Base-by-base conservation (phyloP, 1,140 invertebrate genomes). In the Piezodorus guildinii region DNA sequence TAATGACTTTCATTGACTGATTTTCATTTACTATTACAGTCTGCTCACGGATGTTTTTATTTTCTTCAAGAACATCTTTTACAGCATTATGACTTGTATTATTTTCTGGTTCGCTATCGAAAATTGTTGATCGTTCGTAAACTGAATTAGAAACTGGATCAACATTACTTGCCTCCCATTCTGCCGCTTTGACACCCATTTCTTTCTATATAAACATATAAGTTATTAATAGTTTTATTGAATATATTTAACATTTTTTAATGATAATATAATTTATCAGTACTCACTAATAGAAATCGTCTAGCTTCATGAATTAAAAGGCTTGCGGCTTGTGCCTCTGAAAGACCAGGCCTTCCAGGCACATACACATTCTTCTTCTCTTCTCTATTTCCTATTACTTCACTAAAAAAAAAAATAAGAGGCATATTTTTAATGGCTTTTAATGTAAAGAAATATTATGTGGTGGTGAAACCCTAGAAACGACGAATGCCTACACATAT, bases 291-390 rank as follows among this genome's bases (percentile, higher is more conserved):
- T 6, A 90, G 73, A 74, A 83, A 82, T 66, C 77, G 76, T 70
- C 89, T 82, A 17, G 94, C 91, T 76, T 94, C 90, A 43, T 79
- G 69, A 44, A 96, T 85, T 5, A 97, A 78, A 59, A 90, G 76
- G 64, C 78, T 71, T 19, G 94, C 90, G 17, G 91, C 92, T 75
- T 95, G 85, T 65, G 77, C 79, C 51, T 89, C 85, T 44, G 90
- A 91, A 63, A 96, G 77, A 21, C 85, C 88, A 71, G 85, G 81
- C 73, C 82, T 84, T 16, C 91, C 92, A 1, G 85, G 89, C 23
- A 96, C 83, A 80, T 88, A 95, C 64, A 95, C 80, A 15, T 75
- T 61, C 39, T 66, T 68, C 34, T 60, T 49, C n/a, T 49, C 49
- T 21, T 14, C 51, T 62, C 68, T 67, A 60, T 17, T 46, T 56